Evolutionary conservation across 2,797 vertebrate genomes (phyloP).

Genomic region (Delichon dasypus): DNA sequence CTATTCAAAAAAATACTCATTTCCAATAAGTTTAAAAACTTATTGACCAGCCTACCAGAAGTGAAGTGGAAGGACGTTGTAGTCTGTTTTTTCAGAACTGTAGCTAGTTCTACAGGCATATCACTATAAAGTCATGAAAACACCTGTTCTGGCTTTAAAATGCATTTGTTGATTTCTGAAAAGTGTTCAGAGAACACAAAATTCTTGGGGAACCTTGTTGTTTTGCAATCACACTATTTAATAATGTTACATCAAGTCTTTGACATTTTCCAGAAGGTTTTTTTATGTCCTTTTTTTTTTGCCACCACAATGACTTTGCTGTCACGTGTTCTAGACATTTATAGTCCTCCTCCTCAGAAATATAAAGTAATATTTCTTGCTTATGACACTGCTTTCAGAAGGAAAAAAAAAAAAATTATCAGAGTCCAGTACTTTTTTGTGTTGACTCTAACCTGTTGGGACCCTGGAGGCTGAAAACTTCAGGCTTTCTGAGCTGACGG

Average conservation of each 20-base stretch:
- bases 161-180: neutral
- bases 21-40: neutral
- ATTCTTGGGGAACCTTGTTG: neutral
- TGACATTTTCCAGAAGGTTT: neutral
- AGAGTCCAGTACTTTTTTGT: neutral
- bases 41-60: neutral
- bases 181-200: neutral
- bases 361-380: neutral
- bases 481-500: too few relatives aligned
- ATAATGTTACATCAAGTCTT: neutral
- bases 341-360: neutral
- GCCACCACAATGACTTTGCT: neutral
- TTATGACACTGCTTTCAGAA: neutral
- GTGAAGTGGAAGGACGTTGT: neutral
- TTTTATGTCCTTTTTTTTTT: neutral
- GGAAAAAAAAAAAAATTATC: neutral
- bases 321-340: accelerated
- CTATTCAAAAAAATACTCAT: neutral
- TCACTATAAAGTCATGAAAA: neutral
- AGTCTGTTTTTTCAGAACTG: neutral
- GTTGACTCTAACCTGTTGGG: neutral
- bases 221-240: neutral
- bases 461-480: too few relatives aligned
- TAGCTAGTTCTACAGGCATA: neutral
- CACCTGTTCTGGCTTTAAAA: neutral